A percentile compares a stretch with the other conserved stretches of the same genome.
phyloP scores from a whole-genome alignment of 1,140 invertebrate species.

The Lordiphosa mommai region DNA sequence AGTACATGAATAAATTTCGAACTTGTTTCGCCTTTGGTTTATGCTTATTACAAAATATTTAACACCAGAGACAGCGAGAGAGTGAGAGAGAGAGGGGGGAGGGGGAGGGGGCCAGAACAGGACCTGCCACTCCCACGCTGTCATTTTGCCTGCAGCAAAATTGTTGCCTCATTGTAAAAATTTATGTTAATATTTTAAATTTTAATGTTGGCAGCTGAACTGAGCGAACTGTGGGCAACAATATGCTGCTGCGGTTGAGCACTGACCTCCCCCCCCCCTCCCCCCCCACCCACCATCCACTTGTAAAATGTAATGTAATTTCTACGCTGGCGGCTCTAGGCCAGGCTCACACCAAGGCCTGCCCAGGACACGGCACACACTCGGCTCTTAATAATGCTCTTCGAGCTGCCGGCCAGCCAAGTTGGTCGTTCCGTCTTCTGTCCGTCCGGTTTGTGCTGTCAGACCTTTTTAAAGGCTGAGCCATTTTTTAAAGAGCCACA shows the following conservation, averaged over 20 bases:
- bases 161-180: conserved; percentile 54
- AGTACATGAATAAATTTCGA: conserved; percentile 4
- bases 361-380: conserved; percentile 10
- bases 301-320: conserved; percentile 60
- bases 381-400: conserved; percentile 30
- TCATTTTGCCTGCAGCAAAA: conserved; percentile 14
- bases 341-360: conserved; percentile 30
- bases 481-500: conserved; percentile 47
- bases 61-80: not conserved
- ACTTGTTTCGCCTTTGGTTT: conserved; percentile 44
- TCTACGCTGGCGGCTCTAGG: conserved; percentile 51
- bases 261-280: not conserved
- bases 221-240: conserved; percentile 25
- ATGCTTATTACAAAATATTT: conserved; percentile 59
- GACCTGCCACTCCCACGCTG: conserved; percentile 22
- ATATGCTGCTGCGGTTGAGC: conserved; percentile 26
- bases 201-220: conserved; percentile 28
- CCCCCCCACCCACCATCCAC: conserved; percentile 2
- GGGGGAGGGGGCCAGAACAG: conserved; percentile 2
- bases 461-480: conserved; percentile 31
- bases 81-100: not conserved
- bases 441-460: too few relatives aligned
- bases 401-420: not conserved
- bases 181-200: conserved; percentile 60
- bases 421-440: not conserved